phyloP scores from a whole-genome alignment of 92 coral and sea anemone species.

The Blastomussa wellsi region DNA sequence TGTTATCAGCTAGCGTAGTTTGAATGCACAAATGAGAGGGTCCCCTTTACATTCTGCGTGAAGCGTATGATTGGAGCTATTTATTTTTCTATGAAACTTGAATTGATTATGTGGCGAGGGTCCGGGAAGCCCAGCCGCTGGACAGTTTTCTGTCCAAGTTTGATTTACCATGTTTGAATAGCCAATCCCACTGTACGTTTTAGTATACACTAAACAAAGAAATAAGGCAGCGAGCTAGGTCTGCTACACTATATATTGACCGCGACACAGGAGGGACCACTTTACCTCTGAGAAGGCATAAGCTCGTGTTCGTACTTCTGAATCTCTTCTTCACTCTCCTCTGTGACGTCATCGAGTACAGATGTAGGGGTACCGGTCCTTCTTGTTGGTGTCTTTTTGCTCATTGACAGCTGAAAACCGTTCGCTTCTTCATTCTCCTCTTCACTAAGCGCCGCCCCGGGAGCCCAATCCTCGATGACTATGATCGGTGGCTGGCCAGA shows the following conservation, averaged over 20 bases:
- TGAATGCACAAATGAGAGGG: no score
- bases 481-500: slow-evolving; percentile 80
- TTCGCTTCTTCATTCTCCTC: slow-evolving; percentile 36
- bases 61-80: no score
- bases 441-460: background rate
- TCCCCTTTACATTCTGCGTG: no score
- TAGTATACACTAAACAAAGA: no score
- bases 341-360: slow-evolving; percentile 67
- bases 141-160: no score
- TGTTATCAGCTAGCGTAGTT: no score
- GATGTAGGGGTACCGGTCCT: slow-evolving; percentile 67
- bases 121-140: no score
- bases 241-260: background rate
- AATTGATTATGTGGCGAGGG: no score
- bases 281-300: slow-evolving; percentile 42
- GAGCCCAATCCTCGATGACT: slow-evolving; percentile 87
- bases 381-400: slow-evolving; percentile 7
- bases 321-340: slow-evolving; percentile 80
- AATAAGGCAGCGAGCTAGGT: no score
- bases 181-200: no score
- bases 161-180: no score
- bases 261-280: background rate
- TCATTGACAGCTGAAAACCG: background rate
- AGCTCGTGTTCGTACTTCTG: slow-evolving; percentile 72
- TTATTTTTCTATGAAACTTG: no score